phyloP scores from a whole-genome alignment of 2,113 vertebrate genomes.

The Ariopsis seemanni region DNA sequence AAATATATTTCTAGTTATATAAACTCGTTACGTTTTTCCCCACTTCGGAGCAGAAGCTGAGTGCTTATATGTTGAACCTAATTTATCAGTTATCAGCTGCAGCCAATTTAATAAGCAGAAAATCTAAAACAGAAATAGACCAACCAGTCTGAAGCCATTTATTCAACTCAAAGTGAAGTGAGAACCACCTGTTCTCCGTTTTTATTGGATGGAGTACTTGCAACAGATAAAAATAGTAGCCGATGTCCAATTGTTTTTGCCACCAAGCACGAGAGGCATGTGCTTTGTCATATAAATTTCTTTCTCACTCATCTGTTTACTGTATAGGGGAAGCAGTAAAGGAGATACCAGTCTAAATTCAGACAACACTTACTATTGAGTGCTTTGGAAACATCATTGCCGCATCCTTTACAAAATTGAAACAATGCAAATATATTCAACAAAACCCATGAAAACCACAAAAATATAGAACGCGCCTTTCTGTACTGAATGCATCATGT shows the following conservation, averaged over 20 bases:
- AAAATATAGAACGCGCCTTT: background rate
- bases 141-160: background rate
- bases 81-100: background rate
- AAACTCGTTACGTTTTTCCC: background rate
- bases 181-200: background rate
- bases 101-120: background rate
- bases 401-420: background rate
- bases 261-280: background rate
- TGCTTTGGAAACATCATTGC: background rate
- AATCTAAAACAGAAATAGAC: background rate
- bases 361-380: background rate
- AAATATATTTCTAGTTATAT: no score
- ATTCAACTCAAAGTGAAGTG: background rate
- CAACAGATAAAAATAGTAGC: background rate
- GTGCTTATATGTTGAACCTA: background rate
- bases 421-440: background rate
- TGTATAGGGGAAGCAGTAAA: background rate
- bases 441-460: background rate
- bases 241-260: background rate
- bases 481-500: background rate
- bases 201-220: background rate
- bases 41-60: background rate
- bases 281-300: background rate
- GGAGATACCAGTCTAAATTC: background rate
- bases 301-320: background rate